Base-by-base conservation (phyloP, 2,113 vertebrate genomes). In the Percopsis transmontana region DNA sequence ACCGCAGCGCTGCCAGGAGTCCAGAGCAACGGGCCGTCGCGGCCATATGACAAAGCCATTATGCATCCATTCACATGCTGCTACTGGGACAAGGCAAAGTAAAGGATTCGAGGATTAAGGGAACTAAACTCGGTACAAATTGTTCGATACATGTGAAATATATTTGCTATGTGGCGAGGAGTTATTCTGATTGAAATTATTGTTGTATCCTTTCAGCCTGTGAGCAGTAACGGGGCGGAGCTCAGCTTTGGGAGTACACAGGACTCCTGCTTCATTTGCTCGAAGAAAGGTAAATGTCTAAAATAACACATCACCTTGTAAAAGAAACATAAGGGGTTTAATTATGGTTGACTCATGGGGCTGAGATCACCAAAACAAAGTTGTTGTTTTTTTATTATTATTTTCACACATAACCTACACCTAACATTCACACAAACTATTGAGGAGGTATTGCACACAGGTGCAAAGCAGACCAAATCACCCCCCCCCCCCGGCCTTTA, bases 211-310 rank as follows among this genome's bases (percentile, higher is more conserved):
- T 62, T 21, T 50, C 70, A 72, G 40, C 50, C 47, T 69, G 16
- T 58, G 19, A 39, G 68, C 54, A 67, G 24, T 45, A 67, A 21
- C 1, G 10, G 55, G 68, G 53, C 55, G 62, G 23, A 66, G 79
- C 70, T 52, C n/a, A 81, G 76, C 62, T 69, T 54, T 53, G 72
- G 73, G 70, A 76, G 51, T 21, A 3, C n/a, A n/a, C n/a, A n/a
- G n/a, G n/a, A n/a, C 2, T 7, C 1, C 5, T 33, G 27, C 8
- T 33, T 1, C 5, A 33, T 33, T 33, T 33, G 27, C 3, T 6
- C 27, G 8, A 33, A 33, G 27, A 7, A 33, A 33, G 5, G 8
- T 33, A 33, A 4, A 33, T 33, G 21, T 20, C 52, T 51, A 64
- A 78, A 77, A 77, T 58, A 82, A 60, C 51, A 66, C 39, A 64